Base-by-base conservation (phyloP, 1,140 invertebrate genomes). In the Camponotus pennsylvanicus region DNA sequence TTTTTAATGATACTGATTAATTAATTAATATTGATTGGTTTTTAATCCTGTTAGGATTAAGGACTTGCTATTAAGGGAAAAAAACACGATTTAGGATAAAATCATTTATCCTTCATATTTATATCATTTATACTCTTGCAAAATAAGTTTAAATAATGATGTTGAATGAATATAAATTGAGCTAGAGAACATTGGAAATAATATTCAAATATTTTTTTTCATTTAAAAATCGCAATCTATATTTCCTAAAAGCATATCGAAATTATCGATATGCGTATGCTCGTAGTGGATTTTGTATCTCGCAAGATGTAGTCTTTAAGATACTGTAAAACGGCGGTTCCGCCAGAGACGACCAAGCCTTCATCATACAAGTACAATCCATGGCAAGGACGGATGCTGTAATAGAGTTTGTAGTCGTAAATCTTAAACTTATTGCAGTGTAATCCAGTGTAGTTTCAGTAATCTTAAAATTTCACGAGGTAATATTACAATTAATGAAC, bases 331-430 rank as follows among this genome's bases (percentile, higher is more conserved):
- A 94, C 66, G 93, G 93, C 76, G 91, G 64, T 69, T 93, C 90
- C 40, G 89, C 37, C 77, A 77, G 0, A 37, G 93, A 93, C 91
- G 89, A 89, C 93, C 92, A 92, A 73, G 61, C 42, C 78, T 94
- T 93, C 92, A 93, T 91, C 86, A 92, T 92, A 76, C 94, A 95
- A 76, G 93, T 91, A 55, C 94, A 94, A 42, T 94, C 93, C 93
- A 94, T 94, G 34, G 89, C 90, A 78, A 92, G 92, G 67, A 92
- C 69, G 45, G 83, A 77, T 64, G 70, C 70, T 92, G 87, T 73
- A 75, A 80, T 27, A 59, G 52, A 73, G 15, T 52, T 52, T 9
- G 21, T 11, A 32, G 7, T 63, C 7, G 0, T 49, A 32, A 64
- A 66, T 3, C 2, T 55, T 59, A 21, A 34, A 27, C 11, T 45